These are phyloP conservation scores for Zosterops borbonicus DNA, from an alignment of 2,113 vertebrate species.

Conservation along the genomic window DNA sequence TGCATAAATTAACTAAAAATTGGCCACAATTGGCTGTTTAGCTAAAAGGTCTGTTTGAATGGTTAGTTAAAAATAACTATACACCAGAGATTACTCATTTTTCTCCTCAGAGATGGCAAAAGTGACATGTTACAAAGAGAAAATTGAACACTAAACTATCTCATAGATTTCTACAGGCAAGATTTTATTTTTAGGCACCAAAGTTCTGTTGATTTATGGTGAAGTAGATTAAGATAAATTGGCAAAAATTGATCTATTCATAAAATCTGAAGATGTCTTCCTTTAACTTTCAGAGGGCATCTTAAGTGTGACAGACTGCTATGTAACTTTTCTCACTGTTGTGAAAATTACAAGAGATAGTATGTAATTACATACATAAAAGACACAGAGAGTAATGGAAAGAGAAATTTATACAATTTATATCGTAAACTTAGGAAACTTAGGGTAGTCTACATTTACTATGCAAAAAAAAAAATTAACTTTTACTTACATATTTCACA, in stretches of 20 bases:
- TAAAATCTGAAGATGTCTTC: background rate
- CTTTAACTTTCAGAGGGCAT: background rate
- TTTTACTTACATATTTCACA: background rate
- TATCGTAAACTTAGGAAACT: background rate
- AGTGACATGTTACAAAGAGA: background rate
- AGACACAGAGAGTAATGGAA: background rate
- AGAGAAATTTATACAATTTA: background rate
- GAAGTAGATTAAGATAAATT: background rate
- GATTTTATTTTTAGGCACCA: background rate
- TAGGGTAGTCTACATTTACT: background rate
- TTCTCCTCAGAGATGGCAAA: background rate
- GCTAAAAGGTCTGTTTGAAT: background rate
- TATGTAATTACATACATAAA: background rate
- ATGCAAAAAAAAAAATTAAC: too few species aligned
- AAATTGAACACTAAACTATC: background rate
- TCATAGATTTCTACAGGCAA: background rate
- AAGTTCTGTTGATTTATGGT: background rate
- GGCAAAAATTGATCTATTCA: background rate
- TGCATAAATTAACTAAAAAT: constrained; percentile 4
- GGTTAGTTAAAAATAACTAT: background rate
- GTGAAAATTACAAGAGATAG: background rate
- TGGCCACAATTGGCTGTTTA: background rate
- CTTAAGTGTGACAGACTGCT: background rate
- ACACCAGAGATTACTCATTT: background rate
- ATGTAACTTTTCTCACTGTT: background rate